phyloP scores from a whole-genome alignment of 92 coral and sea anemone species.

The Parazoanthus darwini region DNA sequence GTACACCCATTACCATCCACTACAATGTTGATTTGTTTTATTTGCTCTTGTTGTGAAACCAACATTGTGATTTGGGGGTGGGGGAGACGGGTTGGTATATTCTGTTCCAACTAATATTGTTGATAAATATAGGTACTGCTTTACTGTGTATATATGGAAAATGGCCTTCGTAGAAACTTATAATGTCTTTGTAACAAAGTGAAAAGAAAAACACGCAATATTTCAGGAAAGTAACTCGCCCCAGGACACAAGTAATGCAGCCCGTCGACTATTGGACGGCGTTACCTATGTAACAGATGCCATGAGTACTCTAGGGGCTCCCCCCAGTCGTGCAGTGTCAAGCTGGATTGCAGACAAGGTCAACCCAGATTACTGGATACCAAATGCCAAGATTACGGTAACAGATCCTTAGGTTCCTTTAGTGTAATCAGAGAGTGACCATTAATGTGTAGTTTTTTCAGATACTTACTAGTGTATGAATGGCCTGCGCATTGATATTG shows the following conservation, averaged over 20 bases:
- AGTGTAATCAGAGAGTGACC: too few species aligned
- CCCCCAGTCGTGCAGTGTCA: constrained; percentile 78
- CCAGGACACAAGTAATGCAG: constrained; percentile 83
- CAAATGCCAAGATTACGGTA: constrained; percentile 84
- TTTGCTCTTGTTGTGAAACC: too few species aligned
- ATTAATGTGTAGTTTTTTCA: too few species aligned
- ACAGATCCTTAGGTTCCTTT: background rate
- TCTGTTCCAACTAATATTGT: background rate
- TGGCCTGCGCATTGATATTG: too few species aligned
- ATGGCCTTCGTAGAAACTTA: too few species aligned
- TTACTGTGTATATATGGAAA: too few species aligned
- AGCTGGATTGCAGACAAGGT: constrained; percentile 92
- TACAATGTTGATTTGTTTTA: too few species aligned
- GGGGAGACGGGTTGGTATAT: too few species aligned
- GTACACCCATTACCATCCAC: too few species aligned
- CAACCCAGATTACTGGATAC: constrained; percentile 96
- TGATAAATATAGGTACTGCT: background rate
- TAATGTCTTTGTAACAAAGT: background rate
- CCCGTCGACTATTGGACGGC: constrained; percentile 93
- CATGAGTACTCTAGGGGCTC: constrained; percentile 78
- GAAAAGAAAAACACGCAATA: background rate
- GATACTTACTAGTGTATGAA: too few species aligned
- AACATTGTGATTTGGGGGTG: too few species aligned
- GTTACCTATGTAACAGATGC: constrained; percentile 77
- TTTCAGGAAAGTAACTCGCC: constrained; percentile 72